phyloP scores from a whole-genome alignment of 2,888 invertebrate genomes.

The Erynnis tages region DNA sequence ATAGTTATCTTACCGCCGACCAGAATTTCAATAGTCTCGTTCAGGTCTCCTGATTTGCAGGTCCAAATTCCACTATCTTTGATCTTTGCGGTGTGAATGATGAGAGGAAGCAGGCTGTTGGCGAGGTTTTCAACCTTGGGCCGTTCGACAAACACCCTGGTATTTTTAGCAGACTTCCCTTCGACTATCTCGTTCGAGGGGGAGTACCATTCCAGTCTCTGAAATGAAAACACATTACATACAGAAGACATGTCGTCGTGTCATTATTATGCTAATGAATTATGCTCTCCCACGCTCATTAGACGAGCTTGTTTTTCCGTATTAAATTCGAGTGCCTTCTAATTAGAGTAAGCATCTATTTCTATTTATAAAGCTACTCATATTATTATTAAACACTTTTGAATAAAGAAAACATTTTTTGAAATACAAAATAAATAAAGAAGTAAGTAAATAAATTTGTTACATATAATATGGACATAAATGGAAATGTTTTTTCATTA shows the following conservation, averaged over 20 bases:
- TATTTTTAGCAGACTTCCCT: slow-evolving; percentile 50
- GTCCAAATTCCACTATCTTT: slow-evolving; percentile 69
- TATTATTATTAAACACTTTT: too few species aligned
- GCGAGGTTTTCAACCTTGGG: slow-evolving; percentile 39
- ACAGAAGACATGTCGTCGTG: too few species aligned
- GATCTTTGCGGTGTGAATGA: slow-evolving; percentile 56
- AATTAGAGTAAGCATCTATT: too few species aligned
- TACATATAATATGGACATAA: too few species aligned
- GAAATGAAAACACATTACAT: slow-evolving; percentile 33
- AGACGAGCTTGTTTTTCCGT: background rate
- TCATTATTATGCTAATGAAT: background rate
- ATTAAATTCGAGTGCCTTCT: too few species aligned
- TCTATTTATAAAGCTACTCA: too few species aligned
- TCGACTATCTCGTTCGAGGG: slow-evolving; percentile 51
- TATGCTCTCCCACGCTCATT: background rate
- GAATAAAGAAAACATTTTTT: too few species aligned
- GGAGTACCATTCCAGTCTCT: slow-evolving; percentile 64
- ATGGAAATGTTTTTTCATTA: too few species aligned
- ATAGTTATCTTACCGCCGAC: slow-evolving; percentile 58
- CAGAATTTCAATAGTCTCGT: slow-evolving; percentile 55
- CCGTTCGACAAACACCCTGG: slow-evolving; percentile 58
- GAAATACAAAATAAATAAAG: too few species aligned
- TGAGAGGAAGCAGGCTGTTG: slow-evolving; percentile 49
- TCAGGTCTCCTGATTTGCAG: slow-evolving; percentile 61
- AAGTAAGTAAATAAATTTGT: too few species aligned